Conservation (phyloP, 2,797 vertebrate genomes). For the Crenichthys baileyi region DNA sequence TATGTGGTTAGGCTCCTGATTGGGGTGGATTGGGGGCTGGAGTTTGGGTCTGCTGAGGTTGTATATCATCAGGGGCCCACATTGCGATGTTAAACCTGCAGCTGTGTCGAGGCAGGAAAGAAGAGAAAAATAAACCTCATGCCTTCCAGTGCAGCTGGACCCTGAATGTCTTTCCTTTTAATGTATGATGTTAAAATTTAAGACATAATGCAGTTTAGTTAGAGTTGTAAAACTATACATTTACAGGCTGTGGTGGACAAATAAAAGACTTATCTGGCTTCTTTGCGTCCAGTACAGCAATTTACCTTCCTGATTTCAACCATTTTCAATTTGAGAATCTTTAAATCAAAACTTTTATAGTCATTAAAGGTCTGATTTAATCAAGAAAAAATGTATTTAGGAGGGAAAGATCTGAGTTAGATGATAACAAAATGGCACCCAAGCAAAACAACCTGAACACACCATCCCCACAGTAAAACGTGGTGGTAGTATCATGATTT, state of each 20-base stretch:
- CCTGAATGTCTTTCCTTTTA: constrained; percentile 48
- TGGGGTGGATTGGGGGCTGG: constrained; percentile 31
- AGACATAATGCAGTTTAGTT: constrained; percentile 37
- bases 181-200: constrained; percentile 13
- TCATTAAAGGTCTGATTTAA: background rate
- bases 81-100: constrained; percentile 62
- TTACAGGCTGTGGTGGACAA: background rate
- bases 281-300: background rate
- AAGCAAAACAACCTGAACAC: background rate
- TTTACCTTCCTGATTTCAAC: background rate
- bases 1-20: constrained; percentile 31
- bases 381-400: no score
- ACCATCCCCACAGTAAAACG: background rate
- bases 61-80: constrained; percentile 73
- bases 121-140: constrained; percentile 64
- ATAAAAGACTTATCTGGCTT: background rate
- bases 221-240: constrained; percentile 44
- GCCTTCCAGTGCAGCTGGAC: constrained; percentile 46
- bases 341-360: background rate
- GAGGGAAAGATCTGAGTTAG: background rate
- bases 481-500: background rate
- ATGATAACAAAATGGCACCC: no score
- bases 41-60: constrained; percentile 56
- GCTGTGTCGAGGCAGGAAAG: constrained; percentile 57
- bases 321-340: background rate